These are phyloP conservation scores for Sitta europaea DNA, from an alignment of 2,113 vertebrate species.

Conservation along the genomic window DNA sequence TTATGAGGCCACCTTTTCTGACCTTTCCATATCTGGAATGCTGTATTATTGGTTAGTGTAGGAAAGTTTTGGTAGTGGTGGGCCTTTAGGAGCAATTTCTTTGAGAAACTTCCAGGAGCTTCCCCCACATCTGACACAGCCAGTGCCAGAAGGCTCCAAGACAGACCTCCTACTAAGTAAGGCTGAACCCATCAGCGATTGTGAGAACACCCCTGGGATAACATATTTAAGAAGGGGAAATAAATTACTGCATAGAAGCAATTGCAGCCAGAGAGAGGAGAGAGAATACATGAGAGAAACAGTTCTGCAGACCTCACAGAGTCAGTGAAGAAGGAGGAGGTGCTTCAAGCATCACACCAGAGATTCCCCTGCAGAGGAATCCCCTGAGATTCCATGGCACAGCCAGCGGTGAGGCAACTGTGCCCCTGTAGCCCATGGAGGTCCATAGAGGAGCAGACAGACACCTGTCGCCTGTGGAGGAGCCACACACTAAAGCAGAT, in stretches of 20 bases:
- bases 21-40: background rate
- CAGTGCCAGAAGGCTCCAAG: background rate
- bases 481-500: accelerated
- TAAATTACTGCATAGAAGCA: background rate
- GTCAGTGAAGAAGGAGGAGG: background rate
- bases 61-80: background rate
- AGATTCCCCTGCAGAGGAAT: background rate
- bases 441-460: background rate
- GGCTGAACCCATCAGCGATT: background rate
- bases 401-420: background rate
- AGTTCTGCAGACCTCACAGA: background rate
- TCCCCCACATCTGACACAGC: background rate
- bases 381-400: too few species aligned
- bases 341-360: background rate
- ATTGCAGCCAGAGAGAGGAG: background rate
- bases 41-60: background rate
- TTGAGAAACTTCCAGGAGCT: background rate
- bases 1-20: background rate
- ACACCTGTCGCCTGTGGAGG: background rate
- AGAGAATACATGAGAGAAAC: background rate
- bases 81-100: background rate
- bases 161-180: background rate
- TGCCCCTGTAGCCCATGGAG: background rate
- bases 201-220: background rate
- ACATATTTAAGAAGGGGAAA: background rate